Conservation (phyloP, 2,888 invertebrate genomes). For the Hyposoter dolosus region DNA sequence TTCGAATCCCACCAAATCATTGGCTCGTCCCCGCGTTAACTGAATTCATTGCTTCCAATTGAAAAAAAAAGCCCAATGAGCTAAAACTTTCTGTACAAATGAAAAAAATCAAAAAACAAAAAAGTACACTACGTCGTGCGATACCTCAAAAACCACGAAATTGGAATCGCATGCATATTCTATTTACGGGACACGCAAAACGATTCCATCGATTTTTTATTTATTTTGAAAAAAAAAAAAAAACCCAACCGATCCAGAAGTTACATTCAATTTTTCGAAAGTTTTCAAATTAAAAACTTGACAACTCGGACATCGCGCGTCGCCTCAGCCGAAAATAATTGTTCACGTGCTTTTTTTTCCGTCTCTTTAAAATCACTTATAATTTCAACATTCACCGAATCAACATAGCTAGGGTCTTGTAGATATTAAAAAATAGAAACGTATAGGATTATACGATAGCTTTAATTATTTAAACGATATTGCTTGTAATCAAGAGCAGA, state of each 20-base stretch:
- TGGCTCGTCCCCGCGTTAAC: slow-evolving; percentile 47
- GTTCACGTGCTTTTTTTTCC: slow-evolving; percentile 6
- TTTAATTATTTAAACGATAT: slow-evolving; percentile 84
- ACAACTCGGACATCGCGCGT: slow-evolving; percentile 26
- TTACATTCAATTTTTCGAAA: slow-evolving; percentile 32
- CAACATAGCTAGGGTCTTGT: slow-evolving; percentile 82
- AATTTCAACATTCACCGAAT: slow-evolving; percentile 77
- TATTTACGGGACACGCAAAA: not conserved
- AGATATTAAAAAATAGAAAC: slow-evolving; percentile 83
- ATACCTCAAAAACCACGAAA: slow-evolving; percentile 4
- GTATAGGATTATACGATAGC: slow-evolving; percentile 82
- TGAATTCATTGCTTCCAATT: slow-evolving; percentile 56
- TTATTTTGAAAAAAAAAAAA: slow-evolving; percentile 3
- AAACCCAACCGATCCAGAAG: slow-evolving; percentile 32
- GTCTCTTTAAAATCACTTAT: slow-evolving; percentile 22
- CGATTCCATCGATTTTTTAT: slow-evolving; percentile 13
- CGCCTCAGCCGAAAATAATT: slow-evolving; percentile 49
- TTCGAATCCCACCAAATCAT: slow-evolving; percentile 20
- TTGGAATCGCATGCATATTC: slow-evolving; percentile 42
- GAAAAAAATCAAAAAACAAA: not conserved
- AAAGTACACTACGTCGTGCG: not conserved
- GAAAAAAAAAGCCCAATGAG: not conserved
- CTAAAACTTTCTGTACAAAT: slow-evolving; percentile 66
- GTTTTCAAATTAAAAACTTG: not conserved
- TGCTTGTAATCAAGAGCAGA: slow-evolving; percentile 78